Evolutionary conservation across 2,888 invertebrate species (phyloP), one percentile per base, ranked within the genome.

Genomic region (Lochmaea crataegi): DNA sequence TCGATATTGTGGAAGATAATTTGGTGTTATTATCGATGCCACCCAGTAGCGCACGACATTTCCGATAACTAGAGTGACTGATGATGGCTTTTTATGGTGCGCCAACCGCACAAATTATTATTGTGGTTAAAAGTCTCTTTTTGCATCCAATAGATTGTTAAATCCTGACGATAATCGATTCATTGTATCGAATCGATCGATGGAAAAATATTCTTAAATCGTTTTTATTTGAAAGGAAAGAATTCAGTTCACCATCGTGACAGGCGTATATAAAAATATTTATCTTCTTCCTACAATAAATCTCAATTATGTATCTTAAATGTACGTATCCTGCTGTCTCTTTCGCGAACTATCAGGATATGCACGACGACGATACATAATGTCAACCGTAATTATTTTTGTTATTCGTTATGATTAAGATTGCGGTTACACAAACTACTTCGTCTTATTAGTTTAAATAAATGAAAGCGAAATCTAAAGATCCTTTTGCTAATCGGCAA

Each of bases 1-100:
- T 77, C 81, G 82, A 83, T 83, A 83, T 83, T 83, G 80, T 80
- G 80, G 80, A 75, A 75, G 81, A 79, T 82, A 83, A 84, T 83
- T 83, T 80, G 78, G 78, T 77, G 78, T 81, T 81, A 84, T 84
- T 84, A 82, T 80, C 72, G 68, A 83, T 83, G 67, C 84, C 84
- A 84, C 84, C 84, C 84, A 84, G 84, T 84, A 84, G 84, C 84
- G 81, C 83, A 84, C 84, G 84, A 83, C 80, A 82, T 81, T 78
- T 79, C 76, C 80, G 77, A 77, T 80, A 69, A 69, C 69, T 69
- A 63, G 69, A 69, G 69, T 69, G 69, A 63, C 69, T 69, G 69
- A 69, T 69, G 69, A 63, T 63, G 63, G 56, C 69, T 58, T 14
- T 67, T 67, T 67, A 67, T 45, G 67, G 67, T 67, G 67, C 42